Percentiles rank a stretch among this genome's conserved stretches.
phyloP scores from a whole-genome alignment of 2,113 vertebrate genomes.

The Phasianus colchicus region DNA sequence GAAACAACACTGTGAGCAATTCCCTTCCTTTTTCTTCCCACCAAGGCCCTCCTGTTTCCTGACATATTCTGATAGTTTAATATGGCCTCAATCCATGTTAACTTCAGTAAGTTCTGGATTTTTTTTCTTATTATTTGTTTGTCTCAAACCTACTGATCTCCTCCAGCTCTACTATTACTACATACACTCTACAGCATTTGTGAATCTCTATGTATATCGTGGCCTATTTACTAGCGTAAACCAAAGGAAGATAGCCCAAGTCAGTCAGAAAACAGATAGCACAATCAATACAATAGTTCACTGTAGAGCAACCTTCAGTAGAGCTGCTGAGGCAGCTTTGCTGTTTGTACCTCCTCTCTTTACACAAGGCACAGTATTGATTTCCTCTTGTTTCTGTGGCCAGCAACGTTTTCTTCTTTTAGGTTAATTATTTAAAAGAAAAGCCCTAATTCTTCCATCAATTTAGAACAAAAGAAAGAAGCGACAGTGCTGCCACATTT shows the following conservation, averaged over 20 bases:
- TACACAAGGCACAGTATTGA: background rate
- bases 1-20: background rate
- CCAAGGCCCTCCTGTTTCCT: background rate
- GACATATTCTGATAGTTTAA: no score
- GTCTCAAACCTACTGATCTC: background rate
- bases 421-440: background rate
- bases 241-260: background rate
- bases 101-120: background rate
- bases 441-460: background rate
- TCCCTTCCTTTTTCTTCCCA: background rate
- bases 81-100: background rate
- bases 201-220: rapidly evolving
- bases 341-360: background rate
- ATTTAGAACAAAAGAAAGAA: background rate
- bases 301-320: rapidly evolving
- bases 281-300: rapidly evolving
- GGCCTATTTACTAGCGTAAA: rapidly evolving
- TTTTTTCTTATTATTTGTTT: background rate
- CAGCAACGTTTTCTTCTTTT: background rate
- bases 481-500: background rate
- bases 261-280: background rate
- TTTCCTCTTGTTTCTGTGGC: background rate
- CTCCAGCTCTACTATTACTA: background rate
- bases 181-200: rapidly evolving
- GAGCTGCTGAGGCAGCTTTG: background rate